Evolutionary conservation across 2,888 invertebrate genomes (phyloP).

Genomic region (Magallana nippona): DNA sequence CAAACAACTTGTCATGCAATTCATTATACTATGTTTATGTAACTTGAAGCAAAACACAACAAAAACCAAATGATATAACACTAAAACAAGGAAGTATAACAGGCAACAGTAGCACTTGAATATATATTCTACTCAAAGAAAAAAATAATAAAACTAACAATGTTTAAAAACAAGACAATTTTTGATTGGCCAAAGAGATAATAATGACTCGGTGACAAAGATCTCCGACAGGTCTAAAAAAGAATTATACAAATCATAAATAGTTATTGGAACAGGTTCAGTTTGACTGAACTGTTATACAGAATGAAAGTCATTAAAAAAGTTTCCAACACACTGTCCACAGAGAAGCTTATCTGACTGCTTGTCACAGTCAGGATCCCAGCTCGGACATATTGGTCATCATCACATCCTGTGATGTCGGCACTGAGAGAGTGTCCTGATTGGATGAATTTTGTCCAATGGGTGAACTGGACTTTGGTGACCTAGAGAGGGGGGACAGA

Average conservation of each 20-base stretch:
- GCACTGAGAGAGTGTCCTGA: slow-evolving; percentile 37
- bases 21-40: not conserved
- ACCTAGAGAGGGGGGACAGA: slow-evolving; percentile 22
- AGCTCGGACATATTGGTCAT: not conserved
- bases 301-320: not conserved
- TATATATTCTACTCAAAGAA: not conserved
- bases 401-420: not conserved
- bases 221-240: not conserved
- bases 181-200: slow-evolving; percentile 24
- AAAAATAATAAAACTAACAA: not conserved
- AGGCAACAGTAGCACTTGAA: slow-evolving; percentile 35
- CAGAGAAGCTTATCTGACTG: too few species aligned
- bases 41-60: slow-evolving; percentile 32
- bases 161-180: not conserved
- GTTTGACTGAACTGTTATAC: slow-evolving; percentile 11
- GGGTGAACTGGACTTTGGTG: slow-evolving; percentile 23
- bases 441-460: slow-evolving; percentile 32
- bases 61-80: slow-evolving; percentile 19
- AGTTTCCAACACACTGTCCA: too few species aligned
- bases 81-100: not conserved
- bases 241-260: slow-evolving; percentile 1
- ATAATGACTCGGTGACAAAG: slow-evolving; percentile 9
- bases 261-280: slow-evolving; percentile 10
- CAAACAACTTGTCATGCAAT: not conserved
- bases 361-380: slow-evolving; percentile 30